Percentiles rank a stretch among this genome's conserved stretches.
Evolutionary conservation across 2,888 invertebrate species (phyloP).

Genomic region (Euzophera pinguis): DNA sequence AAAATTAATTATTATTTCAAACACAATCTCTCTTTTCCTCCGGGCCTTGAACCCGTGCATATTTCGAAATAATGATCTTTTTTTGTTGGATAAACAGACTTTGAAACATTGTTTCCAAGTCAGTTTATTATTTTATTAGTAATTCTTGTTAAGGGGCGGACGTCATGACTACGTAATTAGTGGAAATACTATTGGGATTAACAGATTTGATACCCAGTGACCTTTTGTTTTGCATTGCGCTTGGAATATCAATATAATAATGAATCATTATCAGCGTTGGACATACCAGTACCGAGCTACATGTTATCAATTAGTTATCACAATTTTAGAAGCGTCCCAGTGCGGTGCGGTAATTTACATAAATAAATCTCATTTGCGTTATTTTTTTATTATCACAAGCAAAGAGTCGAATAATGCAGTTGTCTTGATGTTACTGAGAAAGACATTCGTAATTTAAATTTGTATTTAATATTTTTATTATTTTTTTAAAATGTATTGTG

Average conservation of each 20-base stretch:
- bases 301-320: not conserved
- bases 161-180: no score
- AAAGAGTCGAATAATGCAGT: not conserved
- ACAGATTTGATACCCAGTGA: not conserved
- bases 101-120: no score
- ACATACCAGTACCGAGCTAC: not conserved
- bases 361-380: not conserved
- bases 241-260: not conserved
- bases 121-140: no score
- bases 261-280: not conserved
- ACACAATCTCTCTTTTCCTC: no score
- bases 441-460: not conserved
- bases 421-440: not conserved
- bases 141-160: no score
- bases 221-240: slow-evolving; percentile 7
- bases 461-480: not conserved
- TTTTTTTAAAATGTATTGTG: slow-evolving; percentile 1
- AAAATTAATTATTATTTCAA: no score
- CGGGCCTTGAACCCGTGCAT: no score
- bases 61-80: no score
- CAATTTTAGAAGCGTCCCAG: not conserved
- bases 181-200: not conserved
- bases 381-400: not conserved
- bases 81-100: no score
- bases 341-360: not conserved